phyloP scores from a whole-genome alignment of 1,140 invertebrate species.

The Aphaenogaster ashmeadi region DNA sequence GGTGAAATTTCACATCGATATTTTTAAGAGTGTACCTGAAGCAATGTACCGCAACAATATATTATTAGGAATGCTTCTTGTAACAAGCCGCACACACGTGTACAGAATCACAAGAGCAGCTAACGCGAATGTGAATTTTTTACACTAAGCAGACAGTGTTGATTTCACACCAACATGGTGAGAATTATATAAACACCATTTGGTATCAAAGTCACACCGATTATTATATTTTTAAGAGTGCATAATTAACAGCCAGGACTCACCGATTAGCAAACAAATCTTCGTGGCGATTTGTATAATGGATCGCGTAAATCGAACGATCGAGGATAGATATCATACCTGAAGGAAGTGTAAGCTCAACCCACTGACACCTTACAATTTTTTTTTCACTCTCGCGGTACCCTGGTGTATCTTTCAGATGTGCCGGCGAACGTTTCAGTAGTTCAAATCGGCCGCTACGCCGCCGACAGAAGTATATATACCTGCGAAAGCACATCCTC shows the following conservation, averaged over 20 bases:
- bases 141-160: no score
- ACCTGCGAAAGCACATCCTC: conserved; percentile 75
- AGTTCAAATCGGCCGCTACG: conserved; percentile 66
- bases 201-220: no score
- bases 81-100: no score
- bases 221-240: no score
- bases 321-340: background rate
- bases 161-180: no score
- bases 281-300: background rate
- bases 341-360: background rate
- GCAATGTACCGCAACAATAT: no score
- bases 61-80: no score
- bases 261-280: conserved; percentile 37
- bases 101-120: no score
- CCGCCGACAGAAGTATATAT: conserved; percentile 71
- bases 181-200: no score
- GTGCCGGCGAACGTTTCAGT: conserved; percentile 52
- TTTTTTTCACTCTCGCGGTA: background rate
- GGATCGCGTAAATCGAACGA: background rate
- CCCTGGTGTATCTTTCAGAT: background rate
- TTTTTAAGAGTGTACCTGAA: no score
- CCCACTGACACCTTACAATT: background rate
- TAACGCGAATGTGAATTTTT: no score
- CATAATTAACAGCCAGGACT: background rate
- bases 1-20: no score